Percentiles rank a stretch among this genome's conserved stretches.
phyloP scores from a whole-genome alignment of 2,888 invertebrate species.

The Leucania comma region DNA sequence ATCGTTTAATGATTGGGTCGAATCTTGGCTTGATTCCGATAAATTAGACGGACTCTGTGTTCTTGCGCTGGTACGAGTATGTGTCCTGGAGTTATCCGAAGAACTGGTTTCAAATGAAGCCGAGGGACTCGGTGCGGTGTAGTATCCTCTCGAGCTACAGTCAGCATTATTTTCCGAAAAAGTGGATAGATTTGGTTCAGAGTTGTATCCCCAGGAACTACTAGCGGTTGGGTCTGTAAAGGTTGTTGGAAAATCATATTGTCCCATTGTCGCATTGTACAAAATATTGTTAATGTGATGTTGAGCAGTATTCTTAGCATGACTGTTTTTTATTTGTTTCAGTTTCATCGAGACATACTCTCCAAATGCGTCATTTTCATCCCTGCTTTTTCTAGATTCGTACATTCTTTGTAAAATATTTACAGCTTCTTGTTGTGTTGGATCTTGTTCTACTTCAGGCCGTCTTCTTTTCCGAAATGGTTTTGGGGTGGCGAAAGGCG shows the following conservation, averaged over 20 bases:
- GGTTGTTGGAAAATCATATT: conserved; percentile 48
- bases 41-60: conserved; percentile 30
- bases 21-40: conserved; percentile 38
- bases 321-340: conserved; percentile 55
- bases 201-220: conserved; percentile 51
- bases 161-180: conserved; percentile 49
- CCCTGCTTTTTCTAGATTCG: conserved; percentile 52
- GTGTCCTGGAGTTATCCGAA: conserved; percentile 29
- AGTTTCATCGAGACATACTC: conserved; percentile 52
- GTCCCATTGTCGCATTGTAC: not conserved
- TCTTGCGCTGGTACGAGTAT: conserved; percentile 47
- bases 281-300: conserved; percentile 33
- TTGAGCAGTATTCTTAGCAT: conserved; percentile 29
- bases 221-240: conserved; percentile 52
- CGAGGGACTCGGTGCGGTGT: conserved; percentile 51
- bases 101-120: conserved; percentile 27
- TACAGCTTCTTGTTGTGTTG: conserved; percentile 62
- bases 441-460: conserved; percentile 47
- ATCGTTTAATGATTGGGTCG: conserved; percentile 61
- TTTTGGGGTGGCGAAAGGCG: conserved; percentile 35
- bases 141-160: conserved; percentile 62
- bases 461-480: conserved; percentile 34
- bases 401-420: conserved; percentile 57
- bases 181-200: conserved; percentile 41
- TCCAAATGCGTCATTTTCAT: conserved; percentile 54